Percentiles rank a stretch among this genome's conserved stretches.
Evolutionary conservation across 2,113 vertebrate species (phyloP).

Genomic region (Mastomys coucha): DNA sequence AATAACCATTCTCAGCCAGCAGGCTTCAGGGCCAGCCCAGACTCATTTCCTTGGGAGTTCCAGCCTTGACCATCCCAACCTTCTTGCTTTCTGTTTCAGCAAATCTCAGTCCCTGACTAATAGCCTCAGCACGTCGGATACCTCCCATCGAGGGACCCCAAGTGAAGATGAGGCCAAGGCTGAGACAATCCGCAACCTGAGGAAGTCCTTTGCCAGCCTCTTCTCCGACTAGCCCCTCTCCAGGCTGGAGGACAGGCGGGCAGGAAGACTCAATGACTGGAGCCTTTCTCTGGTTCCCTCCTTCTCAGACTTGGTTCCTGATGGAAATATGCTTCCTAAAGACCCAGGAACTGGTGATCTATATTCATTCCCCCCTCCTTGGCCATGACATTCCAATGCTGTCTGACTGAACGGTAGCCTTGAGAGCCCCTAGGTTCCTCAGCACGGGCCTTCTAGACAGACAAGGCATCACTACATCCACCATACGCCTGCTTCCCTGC

Average conservation of each 20-base stretch:
- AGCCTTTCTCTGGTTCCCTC: conserved; percentile 21
- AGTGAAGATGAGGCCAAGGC: conserved; percentile 97
- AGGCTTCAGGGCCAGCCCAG: neutral
- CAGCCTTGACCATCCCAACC: neutral
- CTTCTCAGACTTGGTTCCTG: conserved; percentile 60
- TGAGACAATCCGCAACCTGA: conserved; percentile 96
- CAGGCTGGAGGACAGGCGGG: neutral
- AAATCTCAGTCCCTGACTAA: conserved; percentile 98
- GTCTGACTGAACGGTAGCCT: neutral
- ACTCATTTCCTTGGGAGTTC: neutral
- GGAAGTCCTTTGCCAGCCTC: conserved; percentile 97
- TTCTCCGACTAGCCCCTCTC: conserved; percentile 92
- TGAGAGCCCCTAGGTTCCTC: conserved; percentile 55
- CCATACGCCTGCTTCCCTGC: conserved; percentile 52
- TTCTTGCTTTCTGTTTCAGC: conserved; percentile 87
- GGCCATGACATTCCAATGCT: neutral
- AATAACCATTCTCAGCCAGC: neutral
- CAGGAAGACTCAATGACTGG: neutral
- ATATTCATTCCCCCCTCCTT: neutral
- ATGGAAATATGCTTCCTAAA: conserved; percentile 48
- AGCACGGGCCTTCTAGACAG: neutral
- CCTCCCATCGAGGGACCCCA: conserved; percentile 88
- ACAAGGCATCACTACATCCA: neutral
- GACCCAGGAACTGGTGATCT: conserved; percentile 55
- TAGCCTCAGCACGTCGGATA: conserved; percentile 93